Conservation (phyloP, 2,888 invertebrate genomes). For the Lasioglossum pauxillum region DNA sequence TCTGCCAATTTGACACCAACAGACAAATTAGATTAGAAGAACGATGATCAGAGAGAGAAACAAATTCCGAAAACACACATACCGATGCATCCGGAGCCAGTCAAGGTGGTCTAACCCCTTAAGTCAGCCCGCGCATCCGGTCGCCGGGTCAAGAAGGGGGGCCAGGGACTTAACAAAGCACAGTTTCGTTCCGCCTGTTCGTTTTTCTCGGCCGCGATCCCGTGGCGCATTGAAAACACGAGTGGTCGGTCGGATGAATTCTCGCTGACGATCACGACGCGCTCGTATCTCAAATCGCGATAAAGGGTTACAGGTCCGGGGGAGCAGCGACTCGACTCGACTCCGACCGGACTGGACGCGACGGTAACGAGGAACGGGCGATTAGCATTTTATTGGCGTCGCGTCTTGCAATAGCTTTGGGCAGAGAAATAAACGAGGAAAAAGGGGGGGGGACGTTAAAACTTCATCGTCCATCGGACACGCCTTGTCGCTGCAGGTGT, state of each 20-base stretch:
- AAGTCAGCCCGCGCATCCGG: not conserved
- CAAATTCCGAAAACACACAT: not conserved
- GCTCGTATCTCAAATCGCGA: slow-evolving; percentile 37
- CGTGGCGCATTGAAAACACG: slow-evolving; percentile 17
- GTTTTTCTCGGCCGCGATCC: slow-evolving; percentile 14
- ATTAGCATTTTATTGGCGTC: slow-evolving; percentile 65
- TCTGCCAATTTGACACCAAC: not conserved
- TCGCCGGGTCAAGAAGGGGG: slow-evolving; percentile 5
- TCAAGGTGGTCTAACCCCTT: slow-evolving; percentile 8
- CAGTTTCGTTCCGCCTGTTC: slow-evolving; percentile 3
- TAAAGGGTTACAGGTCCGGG: slow-evolving; percentile 22
- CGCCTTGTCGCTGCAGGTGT: slow-evolving; percentile 69
- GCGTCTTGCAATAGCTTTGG: slow-evolving; percentile 60
- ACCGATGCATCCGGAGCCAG: not conserved
- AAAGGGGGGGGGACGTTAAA: slow-evolving; percentile 27
- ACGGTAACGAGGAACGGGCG: slow-evolving; percentile 52
- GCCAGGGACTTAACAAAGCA: slow-evolving; percentile 1
- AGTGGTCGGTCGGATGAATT: slow-evolving; percentile 6
- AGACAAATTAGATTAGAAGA: not conserved
- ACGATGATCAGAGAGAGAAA: not conserved
- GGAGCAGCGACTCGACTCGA: slow-evolving; percentile 1
- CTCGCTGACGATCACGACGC: slow-evolving; percentile 18
- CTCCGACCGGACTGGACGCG: slow-evolving; percentile 29
- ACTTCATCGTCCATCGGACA: slow-evolving; percentile 59
- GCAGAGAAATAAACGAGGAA: slow-evolving; percentile 58